Evolutionary conservation across 2,113 vertebrate genomes (phyloP).

Genomic region (Apodemus speciosus): DNA sequence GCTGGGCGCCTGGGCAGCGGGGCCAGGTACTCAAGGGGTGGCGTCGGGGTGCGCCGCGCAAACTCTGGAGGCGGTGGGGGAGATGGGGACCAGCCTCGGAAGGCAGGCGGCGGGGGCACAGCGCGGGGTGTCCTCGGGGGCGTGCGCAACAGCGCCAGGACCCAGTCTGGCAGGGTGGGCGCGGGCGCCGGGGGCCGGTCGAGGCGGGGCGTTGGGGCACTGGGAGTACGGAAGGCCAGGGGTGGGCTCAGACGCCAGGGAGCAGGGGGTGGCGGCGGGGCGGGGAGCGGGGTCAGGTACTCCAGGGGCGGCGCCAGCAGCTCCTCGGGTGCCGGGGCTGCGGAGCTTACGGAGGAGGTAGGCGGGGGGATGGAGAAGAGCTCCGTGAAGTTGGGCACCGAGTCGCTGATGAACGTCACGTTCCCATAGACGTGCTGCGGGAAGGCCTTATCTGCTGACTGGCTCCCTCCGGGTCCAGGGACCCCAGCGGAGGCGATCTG

Average conservation of each 20-base stretch:
- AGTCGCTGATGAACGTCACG: constrained; percentile 93
- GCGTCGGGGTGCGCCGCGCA: constrained; percentile 41
- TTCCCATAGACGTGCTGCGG: constrained; percentile 95
- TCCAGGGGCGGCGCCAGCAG: constrained; percentile 82
- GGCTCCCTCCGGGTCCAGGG: constrained; percentile 56
- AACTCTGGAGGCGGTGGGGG: constrained; percentile 55
- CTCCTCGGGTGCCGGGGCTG: constrained; percentile 83
- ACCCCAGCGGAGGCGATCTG: constrained; percentile 87
- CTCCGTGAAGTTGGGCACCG: constrained; percentile 95
- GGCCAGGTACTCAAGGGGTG: constrained; percentile 69
- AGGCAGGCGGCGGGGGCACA: constrained; percentile 68
- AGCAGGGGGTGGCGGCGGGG: constrained; percentile 79
- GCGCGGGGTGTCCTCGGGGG: constrained; percentile 69
- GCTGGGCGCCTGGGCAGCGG: constrained; percentile 71
- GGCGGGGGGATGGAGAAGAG: constrained; percentile 94
- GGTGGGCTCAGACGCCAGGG: constrained; percentile 55
- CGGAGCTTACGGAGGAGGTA: constrained; percentile 79
- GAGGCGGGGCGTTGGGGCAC: constrained; percentile 51
- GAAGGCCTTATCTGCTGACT: constrained; percentile 85
- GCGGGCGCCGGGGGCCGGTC: constrained; percentile 61
- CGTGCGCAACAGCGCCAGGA: constrained; percentile 67
- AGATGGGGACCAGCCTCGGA: constrained; percentile 51
- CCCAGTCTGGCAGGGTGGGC: constrained; percentile 73
- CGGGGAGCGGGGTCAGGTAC: constrained; percentile 78
- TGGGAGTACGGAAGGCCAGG: constrained; percentile 47